A percentile compares a stretch with the other conserved stretches of the same genome.
These are phyloP conservation scores for Chlorocebus sabaeus DNA, from an alignment of 2,113 vertebrate genomes.

Conservation along the genomic window DNA sequence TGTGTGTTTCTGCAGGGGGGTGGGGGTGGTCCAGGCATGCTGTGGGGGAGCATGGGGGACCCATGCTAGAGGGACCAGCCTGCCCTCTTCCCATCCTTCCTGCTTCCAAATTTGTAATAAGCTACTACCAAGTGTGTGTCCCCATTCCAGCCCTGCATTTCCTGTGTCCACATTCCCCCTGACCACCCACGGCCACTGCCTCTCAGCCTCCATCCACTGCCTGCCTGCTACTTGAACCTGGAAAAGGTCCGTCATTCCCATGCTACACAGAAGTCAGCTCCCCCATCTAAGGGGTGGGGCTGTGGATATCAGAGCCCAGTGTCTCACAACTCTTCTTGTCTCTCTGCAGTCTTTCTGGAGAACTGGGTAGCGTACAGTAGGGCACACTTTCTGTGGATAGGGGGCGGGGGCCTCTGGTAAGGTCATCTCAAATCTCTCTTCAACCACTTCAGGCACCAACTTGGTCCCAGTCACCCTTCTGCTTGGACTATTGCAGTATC, in stretches of 20 bases:
- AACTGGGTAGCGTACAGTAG: neutral
- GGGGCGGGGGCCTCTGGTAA: neutral
- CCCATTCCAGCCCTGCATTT: neutral
- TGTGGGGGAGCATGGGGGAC: neutral
- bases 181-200: neutral
- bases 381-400: neutral
- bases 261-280: neutral
- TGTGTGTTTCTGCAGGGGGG: neutral
- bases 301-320: neutral
- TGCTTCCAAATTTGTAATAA: neutral
- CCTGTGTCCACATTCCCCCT: neutral
- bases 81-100: neutral
- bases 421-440: neutral
- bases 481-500: neutral
- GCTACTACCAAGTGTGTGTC: neutral
- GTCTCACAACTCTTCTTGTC: neutral
- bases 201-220: neutral
- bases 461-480: neutral
- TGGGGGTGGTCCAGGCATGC: neutral
- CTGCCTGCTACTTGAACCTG: neutral
- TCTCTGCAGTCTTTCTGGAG: neutral
- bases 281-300: neutral
- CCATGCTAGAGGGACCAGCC: neutral
- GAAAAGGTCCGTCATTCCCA: neutral
- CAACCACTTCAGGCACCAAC: neutral